Conservation (phyloP, 2,888 invertebrate species). For the Microctonus hyperodae region DNA sequence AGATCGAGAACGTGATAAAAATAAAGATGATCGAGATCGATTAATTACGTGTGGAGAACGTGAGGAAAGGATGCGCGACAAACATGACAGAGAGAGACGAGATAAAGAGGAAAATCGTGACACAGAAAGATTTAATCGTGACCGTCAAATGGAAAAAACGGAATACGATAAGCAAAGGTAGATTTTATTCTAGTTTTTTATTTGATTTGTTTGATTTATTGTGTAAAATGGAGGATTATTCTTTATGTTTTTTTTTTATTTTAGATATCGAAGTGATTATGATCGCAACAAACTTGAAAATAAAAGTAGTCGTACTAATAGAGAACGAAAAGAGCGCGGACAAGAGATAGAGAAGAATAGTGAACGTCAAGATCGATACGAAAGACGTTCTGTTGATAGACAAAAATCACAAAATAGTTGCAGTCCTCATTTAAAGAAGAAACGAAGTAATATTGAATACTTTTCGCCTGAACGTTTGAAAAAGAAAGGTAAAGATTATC, state of each 20-base stretch:
- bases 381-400: conserved; percentile 53
- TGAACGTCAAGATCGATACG: conserved; percentile 57
- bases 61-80: conserved; percentile 55
- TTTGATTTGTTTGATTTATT: neutral
- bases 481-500: conserved; percentile 67
- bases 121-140: conserved; percentile 55
- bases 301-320: conserved; percentile 40
- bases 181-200: too few relatives aligned
- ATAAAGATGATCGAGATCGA: conserved; percentile 45
- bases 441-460: conserved; percentile 62
- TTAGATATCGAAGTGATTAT: conserved; percentile 60
- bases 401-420: conserved; percentile 61
- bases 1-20: conserved; percentile 33
- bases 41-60: conserved; percentile 54
- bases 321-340: conserved; percentile 21
- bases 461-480: conserved; percentile 60
- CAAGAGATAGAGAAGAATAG: conserved; percentile 43
- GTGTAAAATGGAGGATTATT: conserved; percentile 45
- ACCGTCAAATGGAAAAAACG: conserved; percentile 50
- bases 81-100: conserved; percentile 55
- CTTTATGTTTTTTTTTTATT: too few relatives aligned
- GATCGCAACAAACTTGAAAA: conserved; percentile 58
- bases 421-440: conserved; percentile 54
- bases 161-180: conserved; percentile 60
- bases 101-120: conserved; percentile 57